Percentiles rank a stretch among this genome's conserved stretches.
phyloP scores from a whole-genome alignment of 2,113 vertebrate species.

The Thunnus maccoyii region DNA sequence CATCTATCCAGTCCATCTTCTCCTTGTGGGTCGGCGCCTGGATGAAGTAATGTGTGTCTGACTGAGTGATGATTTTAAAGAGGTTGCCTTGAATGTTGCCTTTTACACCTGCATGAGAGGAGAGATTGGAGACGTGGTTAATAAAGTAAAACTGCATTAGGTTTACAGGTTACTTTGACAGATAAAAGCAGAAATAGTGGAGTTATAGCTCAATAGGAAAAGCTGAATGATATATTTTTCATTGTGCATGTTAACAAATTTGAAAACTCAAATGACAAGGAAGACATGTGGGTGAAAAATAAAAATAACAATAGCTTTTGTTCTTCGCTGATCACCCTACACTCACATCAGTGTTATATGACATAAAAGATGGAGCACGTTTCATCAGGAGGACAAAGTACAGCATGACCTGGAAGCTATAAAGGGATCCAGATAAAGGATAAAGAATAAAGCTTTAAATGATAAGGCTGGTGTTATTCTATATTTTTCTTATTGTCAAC shows the following conservation, averaged over 20 bases:
- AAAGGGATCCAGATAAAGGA: too few relatives aligned
- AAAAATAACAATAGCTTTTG: too few relatives aligned
- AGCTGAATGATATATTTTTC: background rate
- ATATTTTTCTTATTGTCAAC: too few relatives aligned
- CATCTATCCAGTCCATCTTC: conserved; percentile 93
- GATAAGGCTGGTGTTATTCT: too few relatives aligned
- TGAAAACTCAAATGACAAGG: too few relatives aligned
- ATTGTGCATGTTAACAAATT: background rate
- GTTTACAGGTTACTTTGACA: background rate
- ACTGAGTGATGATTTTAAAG: conserved; percentile 97
- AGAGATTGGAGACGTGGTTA: background rate
- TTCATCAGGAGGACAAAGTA: too few relatives aligned
- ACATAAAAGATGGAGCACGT: too few relatives aligned
- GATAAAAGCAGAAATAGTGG: background rate
- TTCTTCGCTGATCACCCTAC: too few relatives aligned
- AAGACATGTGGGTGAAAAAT: too few relatives aligned
- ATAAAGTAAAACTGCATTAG: background rate
- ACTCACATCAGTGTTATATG: too few relatives aligned
- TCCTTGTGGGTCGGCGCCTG: conserved; percentile 92
- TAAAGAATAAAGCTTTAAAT: too few relatives aligned
- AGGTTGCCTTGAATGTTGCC: conserved; percentile 96
- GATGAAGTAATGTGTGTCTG: conserved; percentile 92
- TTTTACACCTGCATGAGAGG: conserved; percentile 89
- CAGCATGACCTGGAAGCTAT: too few relatives aligned
- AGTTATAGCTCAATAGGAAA: background rate